Evolutionary conservation across 2,888 invertebrate genomes (phyloP).

Genomic region (Lymantria monacha): DNA sequence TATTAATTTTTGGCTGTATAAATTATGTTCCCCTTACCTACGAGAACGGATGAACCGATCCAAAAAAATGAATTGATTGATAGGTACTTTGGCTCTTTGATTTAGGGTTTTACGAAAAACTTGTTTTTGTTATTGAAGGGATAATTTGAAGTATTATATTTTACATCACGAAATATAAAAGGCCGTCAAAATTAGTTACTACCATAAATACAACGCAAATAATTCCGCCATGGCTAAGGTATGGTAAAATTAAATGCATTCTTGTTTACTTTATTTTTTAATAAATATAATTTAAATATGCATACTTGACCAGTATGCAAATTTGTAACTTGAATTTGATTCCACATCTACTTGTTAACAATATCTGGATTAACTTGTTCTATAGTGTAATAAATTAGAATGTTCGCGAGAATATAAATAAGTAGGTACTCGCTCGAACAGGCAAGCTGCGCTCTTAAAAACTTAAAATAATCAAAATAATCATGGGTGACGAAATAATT

Average conservation of each 20-base stretch:
- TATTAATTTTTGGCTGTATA: too few species aligned
- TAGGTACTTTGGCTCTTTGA: too few species aligned
- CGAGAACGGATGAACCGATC: too few species aligned
- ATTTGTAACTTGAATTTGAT: neutral
- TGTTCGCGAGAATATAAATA: neutral
- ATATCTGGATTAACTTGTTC: constrained; percentile 1
- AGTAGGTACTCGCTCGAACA: neutral
- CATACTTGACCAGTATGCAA: too few species aligned
- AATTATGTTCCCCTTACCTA: too few species aligned
- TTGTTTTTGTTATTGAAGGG: too few species aligned
- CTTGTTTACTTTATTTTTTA: constrained; percentile 22
- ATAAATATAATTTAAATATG: neutral
- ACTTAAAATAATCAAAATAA: constrained; percentile 4
- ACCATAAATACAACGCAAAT: constrained; percentile 85
- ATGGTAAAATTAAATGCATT: constrained; percentile 32
- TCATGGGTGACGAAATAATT: constrained; percentile 44
- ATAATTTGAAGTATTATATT: too few species aligned
- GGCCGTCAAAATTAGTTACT: constrained; percentile 84
- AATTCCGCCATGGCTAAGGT: constrained; percentile 87
- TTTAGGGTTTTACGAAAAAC: too few species aligned
- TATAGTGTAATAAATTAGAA: neutral
- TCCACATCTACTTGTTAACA: neutral
- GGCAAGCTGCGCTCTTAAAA: constrained; percentile 1
- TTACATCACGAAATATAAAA: constrained; percentile 14
- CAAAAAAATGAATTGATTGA: too few species aligned